Evolutionary conservation across 2,113 vertebrate species (phyloP).

Genomic region (Chrysochloris asiatica): DNA sequence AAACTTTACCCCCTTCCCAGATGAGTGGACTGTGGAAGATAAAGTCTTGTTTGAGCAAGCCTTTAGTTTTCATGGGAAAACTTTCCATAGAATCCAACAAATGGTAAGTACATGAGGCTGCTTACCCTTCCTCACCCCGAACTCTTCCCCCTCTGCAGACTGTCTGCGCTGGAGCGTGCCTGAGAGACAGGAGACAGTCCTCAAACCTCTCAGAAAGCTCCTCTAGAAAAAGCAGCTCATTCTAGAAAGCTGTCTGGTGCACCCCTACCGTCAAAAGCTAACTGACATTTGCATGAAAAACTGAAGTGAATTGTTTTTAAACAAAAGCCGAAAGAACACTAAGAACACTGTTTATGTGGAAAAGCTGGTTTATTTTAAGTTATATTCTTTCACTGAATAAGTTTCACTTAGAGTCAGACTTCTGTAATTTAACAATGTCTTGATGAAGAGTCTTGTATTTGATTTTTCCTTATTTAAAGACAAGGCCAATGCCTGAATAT

Average conservation of each 20-base stretch:
- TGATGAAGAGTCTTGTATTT: background rate
- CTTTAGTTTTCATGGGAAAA: constrained; percentile 98
- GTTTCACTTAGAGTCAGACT: too few species aligned
- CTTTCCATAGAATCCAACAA: constrained; percentile 97
- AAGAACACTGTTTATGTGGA: background rate
- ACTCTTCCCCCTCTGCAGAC: background rate
- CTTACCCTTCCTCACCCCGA: fast-evolving
- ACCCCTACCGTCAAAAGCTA: background rate
- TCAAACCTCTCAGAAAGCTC: too few species aligned
- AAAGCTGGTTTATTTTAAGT: background rate
- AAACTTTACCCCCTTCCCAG: constrained; percentile 97
- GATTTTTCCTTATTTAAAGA: background rate
- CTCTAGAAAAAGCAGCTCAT: background rate
- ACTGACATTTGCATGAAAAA: background rate
- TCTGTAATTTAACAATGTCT: background rate
- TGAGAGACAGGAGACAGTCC: too few species aligned
- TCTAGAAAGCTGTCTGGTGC: background rate
- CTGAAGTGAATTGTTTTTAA: background rate
- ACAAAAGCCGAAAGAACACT: background rate
- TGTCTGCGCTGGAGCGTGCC: too few species aligned
- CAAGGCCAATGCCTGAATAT: background rate
- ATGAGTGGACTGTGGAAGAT: constrained; percentile 99
- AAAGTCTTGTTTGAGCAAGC: constrained; percentile 96
- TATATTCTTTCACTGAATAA: background rate
- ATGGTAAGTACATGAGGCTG: constrained; percentile 88